Base-by-base conservation (phyloP, 92 coral and sea anemone genomes). In the Nematostella vectensis region DNA sequence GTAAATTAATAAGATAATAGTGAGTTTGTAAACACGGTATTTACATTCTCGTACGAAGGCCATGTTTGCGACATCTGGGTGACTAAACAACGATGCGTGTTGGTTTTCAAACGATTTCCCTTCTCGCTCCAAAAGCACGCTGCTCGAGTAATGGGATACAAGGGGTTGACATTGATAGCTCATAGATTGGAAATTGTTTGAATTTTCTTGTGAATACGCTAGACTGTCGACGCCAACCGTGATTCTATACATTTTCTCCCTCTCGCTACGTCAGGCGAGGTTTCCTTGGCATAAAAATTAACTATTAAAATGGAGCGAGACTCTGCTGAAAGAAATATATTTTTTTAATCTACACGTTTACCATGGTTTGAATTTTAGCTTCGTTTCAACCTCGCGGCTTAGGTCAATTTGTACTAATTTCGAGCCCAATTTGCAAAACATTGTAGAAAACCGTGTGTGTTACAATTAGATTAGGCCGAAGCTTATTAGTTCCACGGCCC, bases 141-240 rank as follows among this genome's bases (percentile, higher is more conserved):
- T 36, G 56, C 28, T 50, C n/a, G n/a, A n/a, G 87, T 75, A 71
- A 71, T 50, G 81, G 55, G 76, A 68, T 69, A 88, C 70, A 36
- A 60, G 42, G 55, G 57, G 68, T 70, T 85, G 95, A 85, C 95
- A 85, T 85, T 80, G 95, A 85, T 85, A 76, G 75, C 83, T 57
- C 54, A 47, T 70, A 80, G 60, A 85, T 80, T 80, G 77, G 73
- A 71, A 85, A 85, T 85, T 80, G 88, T 85, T 85, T 71, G 69
- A 80, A 85, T 85, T 81, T 70, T 74, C 57, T 37, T 59, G 53
- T 55, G 55, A 26, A 70, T 73, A 54, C 67, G 63, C 80, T 68
- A 85, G 95, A 80, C 88, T 44, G 17, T 39, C 58, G 95, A 81
- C 95, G 95, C 95, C 95, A 71, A 3, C 3, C 67, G 73, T 68